phyloP scores from a whole-genome alignment of 2,113 vertebrate genomes.

The Sapajus apella region DNA sequence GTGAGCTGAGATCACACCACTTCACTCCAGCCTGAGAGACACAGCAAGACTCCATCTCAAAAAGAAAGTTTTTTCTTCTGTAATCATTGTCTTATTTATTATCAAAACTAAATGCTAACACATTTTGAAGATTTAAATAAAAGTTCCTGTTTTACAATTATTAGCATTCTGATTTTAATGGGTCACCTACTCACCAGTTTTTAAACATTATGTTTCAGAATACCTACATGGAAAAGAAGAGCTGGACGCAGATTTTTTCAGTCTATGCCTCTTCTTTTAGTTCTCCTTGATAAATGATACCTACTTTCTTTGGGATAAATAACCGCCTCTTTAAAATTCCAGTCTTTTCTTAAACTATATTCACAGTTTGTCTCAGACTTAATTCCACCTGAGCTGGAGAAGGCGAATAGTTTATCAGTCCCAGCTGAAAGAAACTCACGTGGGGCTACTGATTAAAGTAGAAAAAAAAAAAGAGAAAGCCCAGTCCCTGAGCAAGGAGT shows the following conservation, averaged over 20 bases:
- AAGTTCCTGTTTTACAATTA: neutral
- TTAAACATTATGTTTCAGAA: neutral
- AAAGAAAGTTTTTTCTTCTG: too few relatives aligned
- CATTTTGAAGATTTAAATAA: neutral
- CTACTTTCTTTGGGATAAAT: neutral
- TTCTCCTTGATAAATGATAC: neutral
- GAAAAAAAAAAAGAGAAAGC: neutral
- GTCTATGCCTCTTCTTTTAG: neutral
- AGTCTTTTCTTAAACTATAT: neutral
- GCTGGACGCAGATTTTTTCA: fast-evolving
- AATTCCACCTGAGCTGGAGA: too few relatives aligned
- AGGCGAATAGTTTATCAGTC: neutral
- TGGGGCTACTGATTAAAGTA: neutral
- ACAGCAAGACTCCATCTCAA: too few relatives aligned
- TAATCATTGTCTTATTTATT: neutral
- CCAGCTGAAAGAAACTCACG: neutral
- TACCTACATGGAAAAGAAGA: neutral
- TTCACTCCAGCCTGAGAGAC: too few relatives aligned
- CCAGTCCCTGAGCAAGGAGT: neutral
- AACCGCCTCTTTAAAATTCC: neutral
- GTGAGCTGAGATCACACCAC: too few relatives aligned
- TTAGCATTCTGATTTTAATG: neutral
- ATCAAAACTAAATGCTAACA: neutral
- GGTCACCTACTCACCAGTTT: neutral
- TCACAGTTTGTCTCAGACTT: neutral